Evolutionary conservation across 2,797 vertebrate species (phyloP), one percentile per base, ranked within the genome.

Genomic region (Lagorchestes hirsutus): DNA sequence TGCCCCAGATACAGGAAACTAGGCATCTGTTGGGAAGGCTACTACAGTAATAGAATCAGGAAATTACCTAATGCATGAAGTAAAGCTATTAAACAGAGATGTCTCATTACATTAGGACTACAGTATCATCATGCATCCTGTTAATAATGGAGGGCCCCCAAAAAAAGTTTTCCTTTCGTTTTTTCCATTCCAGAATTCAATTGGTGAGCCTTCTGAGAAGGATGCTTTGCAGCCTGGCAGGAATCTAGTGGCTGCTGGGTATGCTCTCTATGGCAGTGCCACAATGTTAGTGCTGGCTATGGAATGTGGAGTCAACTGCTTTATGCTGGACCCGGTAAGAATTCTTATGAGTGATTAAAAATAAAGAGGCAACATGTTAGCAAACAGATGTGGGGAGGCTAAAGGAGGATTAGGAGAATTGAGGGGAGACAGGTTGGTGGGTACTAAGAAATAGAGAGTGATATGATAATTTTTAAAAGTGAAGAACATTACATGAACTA

Each of bases 301-400:
- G 1, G 99, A 99, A 1, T 98, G 99, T 90, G 74, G 99, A 2
- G 99, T 99, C 98, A 99, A 99, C 98, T 99, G 99, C 98, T 99
- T 99, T 98, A 99, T 99, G 99, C 99, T 99, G 18, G 99, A 99
- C 97, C 99, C 99, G 4, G 99, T 99, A 98, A 99, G 99, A 97
- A 40, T 2, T 0, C 40, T 12, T 0, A 16, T 31, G 90, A 1
- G 40, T 29, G 29, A 87, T 34, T 54, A 46, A 91, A 54, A 40
- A 34, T 54, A 54, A 8, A 92, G 57, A 59, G 0, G 8, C 24
- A 14, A 55, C 5, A 0, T 0, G 28, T 90, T 91, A 55, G 46
- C 87, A n/a, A 50, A 50, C 40, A 82, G 91, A 67, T 14, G 13
- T 55, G 27, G 31, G 55, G 3, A 8, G 27, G 0, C 54, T 4